Evolutionary conservation across 2,113 vertebrate genomes (phyloP).

Genomic region (Brachyhypopomus occidentalis): DNA sequence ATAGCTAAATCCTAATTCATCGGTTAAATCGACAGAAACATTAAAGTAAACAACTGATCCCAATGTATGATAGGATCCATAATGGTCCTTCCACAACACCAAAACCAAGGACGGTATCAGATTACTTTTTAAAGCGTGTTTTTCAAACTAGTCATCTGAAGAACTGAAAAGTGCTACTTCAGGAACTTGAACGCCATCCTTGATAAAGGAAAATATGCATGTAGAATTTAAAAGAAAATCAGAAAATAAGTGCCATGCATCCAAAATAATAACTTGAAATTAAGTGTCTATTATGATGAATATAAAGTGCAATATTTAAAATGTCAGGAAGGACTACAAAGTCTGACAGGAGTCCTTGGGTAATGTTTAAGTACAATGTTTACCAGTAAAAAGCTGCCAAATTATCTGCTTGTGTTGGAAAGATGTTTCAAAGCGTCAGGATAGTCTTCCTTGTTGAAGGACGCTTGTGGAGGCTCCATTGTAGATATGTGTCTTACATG

Average conservation of each 20-base stretch:
- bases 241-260: conserved; percentile 60
- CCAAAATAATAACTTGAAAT: conserved; percentile 68
- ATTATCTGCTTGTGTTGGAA: conserved; percentile 66
- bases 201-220: conserved; percentile 42
- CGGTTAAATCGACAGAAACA: conserved; percentile 28
- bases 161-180: neutral
- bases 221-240: conserved; percentile 45
- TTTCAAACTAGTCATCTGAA: neutral
- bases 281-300: conserved; percentile 67
- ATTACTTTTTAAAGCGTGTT: neutral
- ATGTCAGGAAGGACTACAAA: neutral
- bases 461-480: conserved; percentile 1
- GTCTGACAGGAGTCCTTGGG: conserved; percentile 25
- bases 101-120: neutral
- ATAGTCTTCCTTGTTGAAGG: conserved; percentile 49
- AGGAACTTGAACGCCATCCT: too few species aligned
- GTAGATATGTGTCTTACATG: conserved; percentile 40
- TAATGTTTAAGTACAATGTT: conserved; percentile 53
- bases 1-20: conserved; percentile 45
- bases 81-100: neutral
- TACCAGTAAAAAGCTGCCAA: conserved; percentile 75
- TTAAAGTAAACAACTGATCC: conserved; percentile 3
- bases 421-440: neutral
- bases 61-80: conserved; percentile 11
- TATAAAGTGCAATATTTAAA: conserved; percentile 75